phyloP scores from a whole-genome alignment of 2,113 vertebrate species.

The Xenopus laevis region DNA sequence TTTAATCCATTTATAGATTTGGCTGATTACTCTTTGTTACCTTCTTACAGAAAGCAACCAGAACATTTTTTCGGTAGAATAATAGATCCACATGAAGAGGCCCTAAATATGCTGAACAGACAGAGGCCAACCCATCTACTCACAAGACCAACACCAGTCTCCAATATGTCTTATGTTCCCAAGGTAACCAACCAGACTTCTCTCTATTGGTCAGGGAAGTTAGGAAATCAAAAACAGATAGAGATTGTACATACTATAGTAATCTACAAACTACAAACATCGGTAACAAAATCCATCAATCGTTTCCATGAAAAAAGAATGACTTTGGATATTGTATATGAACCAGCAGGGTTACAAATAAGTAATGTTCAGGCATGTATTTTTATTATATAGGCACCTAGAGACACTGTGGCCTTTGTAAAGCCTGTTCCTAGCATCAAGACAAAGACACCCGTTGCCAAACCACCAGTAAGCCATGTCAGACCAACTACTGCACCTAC shows the following conservation, averaged over 20 bases:
- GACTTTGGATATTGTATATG: too few relatives aligned
- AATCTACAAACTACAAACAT: too few relatives aligned
- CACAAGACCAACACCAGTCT: not conserved
- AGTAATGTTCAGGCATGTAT: not conserved
- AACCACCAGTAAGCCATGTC: constrained; percentile 48
- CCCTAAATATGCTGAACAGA: constrained; percentile 86
- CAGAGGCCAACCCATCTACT: constrained; percentile 72
- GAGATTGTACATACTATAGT: too few relatives aligned
- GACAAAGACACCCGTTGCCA: constrained; percentile 47
- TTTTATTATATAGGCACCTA: constrained; percentile 48
- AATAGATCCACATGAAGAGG: constrained; percentile 91
- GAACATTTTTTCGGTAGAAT: constrained; percentile 79
- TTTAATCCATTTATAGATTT: too few relatives aligned
- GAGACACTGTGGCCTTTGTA: constrained; percentile 64
- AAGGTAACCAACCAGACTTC: not conserved
- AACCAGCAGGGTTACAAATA: too few relatives aligned
- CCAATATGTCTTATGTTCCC: constrained; percentile 20
- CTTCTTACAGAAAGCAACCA: constrained; percentile 55
- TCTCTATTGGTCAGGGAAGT: not conserved
- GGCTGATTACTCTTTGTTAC: not conserved
- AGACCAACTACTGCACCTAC: constrained; percentile 52
- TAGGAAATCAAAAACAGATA: too few relatives aligned
- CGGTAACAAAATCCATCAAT: too few relatives aligned
- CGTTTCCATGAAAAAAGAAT: too few relatives aligned
- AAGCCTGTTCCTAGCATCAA: constrained; percentile 68